Conservation (phyloP, 1,140 invertebrate genomes). For the Atta cephalotes region DNA sequence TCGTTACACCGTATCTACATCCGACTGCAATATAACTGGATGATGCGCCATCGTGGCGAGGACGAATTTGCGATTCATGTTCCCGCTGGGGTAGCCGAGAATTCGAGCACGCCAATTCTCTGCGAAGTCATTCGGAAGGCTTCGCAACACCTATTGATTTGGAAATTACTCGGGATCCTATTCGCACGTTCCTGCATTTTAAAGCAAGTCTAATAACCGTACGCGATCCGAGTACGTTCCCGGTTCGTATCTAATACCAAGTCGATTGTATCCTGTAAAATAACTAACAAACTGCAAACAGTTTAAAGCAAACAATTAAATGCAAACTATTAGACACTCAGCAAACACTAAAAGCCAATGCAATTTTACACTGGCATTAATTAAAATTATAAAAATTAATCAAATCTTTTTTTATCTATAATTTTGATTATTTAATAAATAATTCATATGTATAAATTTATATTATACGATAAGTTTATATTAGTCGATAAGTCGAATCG, state of each 20-base stretch:
- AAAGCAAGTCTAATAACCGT: conserved; percentile 12
- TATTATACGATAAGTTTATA: neutral
- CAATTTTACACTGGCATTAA: neutral
- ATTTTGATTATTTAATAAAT: neutral
- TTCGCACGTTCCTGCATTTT: neutral
- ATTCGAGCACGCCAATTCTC: conserved; percentile 67
- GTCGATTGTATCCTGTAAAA: neutral
- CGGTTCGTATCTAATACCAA: neutral
- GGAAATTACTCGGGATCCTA: conserved; percentile 59
- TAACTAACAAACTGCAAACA: too few relatives aligned
- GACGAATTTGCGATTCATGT: conserved; percentile 75
- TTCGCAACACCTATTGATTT: conserved; percentile 69
- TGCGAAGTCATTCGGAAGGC: conserved; percentile 48
- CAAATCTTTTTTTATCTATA: neutral
- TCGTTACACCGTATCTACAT: conserved; percentile 55
- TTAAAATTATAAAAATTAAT: neutral
- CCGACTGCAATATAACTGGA: conserved; percentile 32
- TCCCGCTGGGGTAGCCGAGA: conserved; percentile 43
- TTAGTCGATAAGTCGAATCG: neutral
- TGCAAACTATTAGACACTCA: neutral
- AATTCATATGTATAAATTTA: neutral
- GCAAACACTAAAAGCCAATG: neutral
- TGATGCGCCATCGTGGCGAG: conserved; percentile 32
- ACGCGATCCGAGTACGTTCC: neutral
- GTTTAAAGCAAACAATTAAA: neutral